Percentiles rank a stretch among this genome's conserved stretches.
phyloP scores from a whole-genome alignment of 2,113 vertebrate species.

The Corvus moneduloides region DNA sequence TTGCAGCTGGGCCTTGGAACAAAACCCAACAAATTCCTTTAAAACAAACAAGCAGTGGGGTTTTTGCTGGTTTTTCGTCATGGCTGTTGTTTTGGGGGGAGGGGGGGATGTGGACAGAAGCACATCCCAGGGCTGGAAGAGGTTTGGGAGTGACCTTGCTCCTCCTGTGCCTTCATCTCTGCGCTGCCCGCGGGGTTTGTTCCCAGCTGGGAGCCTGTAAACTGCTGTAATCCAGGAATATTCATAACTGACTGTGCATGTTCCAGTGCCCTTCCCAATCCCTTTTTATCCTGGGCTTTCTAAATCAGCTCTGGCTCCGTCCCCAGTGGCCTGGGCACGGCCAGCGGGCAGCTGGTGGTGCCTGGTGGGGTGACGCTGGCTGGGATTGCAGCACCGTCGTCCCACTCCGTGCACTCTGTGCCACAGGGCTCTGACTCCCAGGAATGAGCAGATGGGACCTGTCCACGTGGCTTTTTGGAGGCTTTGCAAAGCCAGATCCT shows the following conservation, averaged over 20 bases:
- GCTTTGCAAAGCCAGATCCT: not conserved
- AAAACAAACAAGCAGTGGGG: not conserved
- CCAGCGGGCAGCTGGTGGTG: accelerated
- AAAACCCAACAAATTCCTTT: not conserved
- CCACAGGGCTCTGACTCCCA: not conserved
- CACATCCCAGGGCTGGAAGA: not conserved
- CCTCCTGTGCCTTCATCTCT: not conserved
- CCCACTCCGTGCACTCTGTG: not conserved
- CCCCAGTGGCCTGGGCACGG: not conserved
- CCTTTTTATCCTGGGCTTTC: not conserved
- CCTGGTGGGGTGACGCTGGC: not conserved
- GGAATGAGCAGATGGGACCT: not conserved
- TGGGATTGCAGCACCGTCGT: accelerated
- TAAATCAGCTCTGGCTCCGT: not conserved
- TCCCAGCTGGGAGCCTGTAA: not conserved
- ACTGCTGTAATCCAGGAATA: not conserved
- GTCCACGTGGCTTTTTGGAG: not conserved
- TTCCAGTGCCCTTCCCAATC: not conserved
- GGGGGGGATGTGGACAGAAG: not conserved
- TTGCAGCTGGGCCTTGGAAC: not conserved
- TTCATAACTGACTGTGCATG: not conserved
- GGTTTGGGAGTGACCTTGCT: not conserved
- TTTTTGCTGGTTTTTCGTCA: accelerated
- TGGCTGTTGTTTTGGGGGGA: not conserved
- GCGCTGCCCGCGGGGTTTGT: not conserved